A percentile compares a stretch with the other conserved stretches of the same genome.
These are phyloP conservation scores for Xenopus laevis DNA, from an alignment of 2,113 vertebrate genomes.

Conservation along the genomic window DNA sequence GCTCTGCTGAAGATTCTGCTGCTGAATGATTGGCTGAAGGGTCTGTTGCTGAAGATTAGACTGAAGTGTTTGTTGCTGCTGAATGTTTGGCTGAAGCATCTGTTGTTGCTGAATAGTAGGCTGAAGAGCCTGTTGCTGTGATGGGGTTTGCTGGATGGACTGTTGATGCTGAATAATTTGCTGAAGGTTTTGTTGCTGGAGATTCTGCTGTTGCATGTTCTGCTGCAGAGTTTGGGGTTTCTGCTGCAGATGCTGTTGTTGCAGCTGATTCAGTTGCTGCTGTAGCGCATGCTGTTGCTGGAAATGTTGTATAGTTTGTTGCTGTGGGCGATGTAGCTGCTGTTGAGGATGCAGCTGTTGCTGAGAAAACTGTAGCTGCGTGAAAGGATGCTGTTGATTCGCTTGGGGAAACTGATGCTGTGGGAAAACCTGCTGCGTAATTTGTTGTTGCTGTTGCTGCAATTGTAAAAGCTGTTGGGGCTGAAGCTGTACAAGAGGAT, in stretches of 20 bases:
- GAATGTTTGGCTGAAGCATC: conserved; percentile 59
- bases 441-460: conserved; percentile 60
- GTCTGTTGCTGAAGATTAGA: conserved; percentile 54
- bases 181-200: conserved; percentile 65
- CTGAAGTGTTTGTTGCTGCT: conserved; percentile 52
- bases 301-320: conserved; percentile 72
- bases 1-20: conserved; percentile 61
- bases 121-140: conserved; percentile 57
- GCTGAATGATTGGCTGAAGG: conserved; percentile 67
- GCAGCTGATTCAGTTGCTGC: conserved; percentile 71
- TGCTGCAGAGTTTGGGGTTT: conserved; percentile 59
- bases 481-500: conserved; percentile 72
- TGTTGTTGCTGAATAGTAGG: conserved; percentile 57
- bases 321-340: conserved; percentile 69
- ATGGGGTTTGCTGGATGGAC: conserved; percentile 53
- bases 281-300: conserved; percentile 72
- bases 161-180: conserved; percentile 59
- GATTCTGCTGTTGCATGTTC: conserved; percentile 66
- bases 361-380: conserved; percentile 60
- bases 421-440: conserved; percentile 62
- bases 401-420: conserved; percentile 52
- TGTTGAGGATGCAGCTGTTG: conserved; percentile 62
- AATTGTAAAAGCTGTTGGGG: conserved; percentile 47
- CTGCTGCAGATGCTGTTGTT: conserved; percentile 59
- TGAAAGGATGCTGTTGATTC: conserved; percentile 62